phyloP scores from a whole-genome alignment of 2,797 vertebrate species.

The Phaenicophaeus curvirostris region DNA sequence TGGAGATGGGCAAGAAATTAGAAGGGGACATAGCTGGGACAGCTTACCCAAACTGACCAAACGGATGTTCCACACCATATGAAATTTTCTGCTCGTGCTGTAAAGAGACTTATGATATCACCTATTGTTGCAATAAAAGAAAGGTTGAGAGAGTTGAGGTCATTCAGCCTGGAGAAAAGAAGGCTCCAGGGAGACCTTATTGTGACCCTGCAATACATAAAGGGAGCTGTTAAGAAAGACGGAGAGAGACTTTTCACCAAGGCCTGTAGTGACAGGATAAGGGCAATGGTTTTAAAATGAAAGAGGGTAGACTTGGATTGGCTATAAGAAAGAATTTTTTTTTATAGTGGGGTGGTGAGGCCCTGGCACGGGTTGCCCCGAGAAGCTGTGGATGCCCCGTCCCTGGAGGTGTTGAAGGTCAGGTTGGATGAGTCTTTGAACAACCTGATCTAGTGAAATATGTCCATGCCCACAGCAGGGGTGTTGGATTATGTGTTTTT shows the following conservation, averaged over 20 bases:
- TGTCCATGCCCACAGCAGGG: too few species aligned
- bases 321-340: neutral
- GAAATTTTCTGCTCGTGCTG: neutral
- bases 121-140: neutral
- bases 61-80: neutral
- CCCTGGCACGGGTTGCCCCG: neutral
- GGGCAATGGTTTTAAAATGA: neutral
- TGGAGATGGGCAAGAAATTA: neutral
- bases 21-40: neutral
- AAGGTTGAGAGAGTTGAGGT: neutral
- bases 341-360: neutral
- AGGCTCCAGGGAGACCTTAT: neutral
- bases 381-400: neutral
- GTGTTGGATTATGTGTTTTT: neutral
- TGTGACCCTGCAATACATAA: neutral
- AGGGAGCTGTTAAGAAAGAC: neutral
- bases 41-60: neutral
- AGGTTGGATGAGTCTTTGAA: neutral
- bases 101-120: neutral
- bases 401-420: neutral
- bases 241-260: neutral
- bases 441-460: neutral
- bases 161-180: neutral
- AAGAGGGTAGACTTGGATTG: neutral
- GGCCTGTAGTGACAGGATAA: neutral